A percentile compares a stretch with the other conserved stretches of the same genome.
Conservation (phyloP, 2,888 invertebrate species). For the Nebria salina region DNA sequence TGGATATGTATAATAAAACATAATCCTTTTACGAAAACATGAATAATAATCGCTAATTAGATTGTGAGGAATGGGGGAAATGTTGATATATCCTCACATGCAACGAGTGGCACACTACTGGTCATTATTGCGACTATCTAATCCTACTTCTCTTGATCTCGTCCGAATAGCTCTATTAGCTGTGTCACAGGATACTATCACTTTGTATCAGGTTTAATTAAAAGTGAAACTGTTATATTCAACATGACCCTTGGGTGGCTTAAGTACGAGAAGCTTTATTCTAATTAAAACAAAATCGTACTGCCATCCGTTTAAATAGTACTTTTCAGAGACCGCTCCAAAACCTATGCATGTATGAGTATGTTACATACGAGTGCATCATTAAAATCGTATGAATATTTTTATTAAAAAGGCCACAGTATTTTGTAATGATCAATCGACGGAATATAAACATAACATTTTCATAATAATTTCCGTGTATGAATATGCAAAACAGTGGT, state of each 20-base stretch:
- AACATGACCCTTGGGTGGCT: background rate
- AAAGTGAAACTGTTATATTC: background rate
- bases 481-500: too few relatives aligned
- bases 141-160: background rate
- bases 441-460: too few relatives aligned
- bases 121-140: background rate
- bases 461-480: too few relatives aligned
- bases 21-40: background rate
- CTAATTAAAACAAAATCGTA: too few relatives aligned
- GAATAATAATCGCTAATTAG: background rate
- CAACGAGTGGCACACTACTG: background rate
- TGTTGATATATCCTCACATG: background rate
- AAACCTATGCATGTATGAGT: too few relatives aligned
- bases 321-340: too few relatives aligned
- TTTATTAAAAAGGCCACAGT: too few relatives aligned
- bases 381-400: too few relatives aligned
- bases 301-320: too few relatives aligned
- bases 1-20: background rate
- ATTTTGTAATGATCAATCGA: too few relatives aligned
- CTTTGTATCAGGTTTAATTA: background rate
- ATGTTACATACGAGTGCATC: too few relatives aligned
- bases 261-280: too few relatives aligned
- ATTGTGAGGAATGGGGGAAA: background rate
- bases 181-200: background rate
- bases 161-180: background rate